Conservation (phyloP, 1,140 invertebrate species). For the Hydropsyche tenuis region DNA sequence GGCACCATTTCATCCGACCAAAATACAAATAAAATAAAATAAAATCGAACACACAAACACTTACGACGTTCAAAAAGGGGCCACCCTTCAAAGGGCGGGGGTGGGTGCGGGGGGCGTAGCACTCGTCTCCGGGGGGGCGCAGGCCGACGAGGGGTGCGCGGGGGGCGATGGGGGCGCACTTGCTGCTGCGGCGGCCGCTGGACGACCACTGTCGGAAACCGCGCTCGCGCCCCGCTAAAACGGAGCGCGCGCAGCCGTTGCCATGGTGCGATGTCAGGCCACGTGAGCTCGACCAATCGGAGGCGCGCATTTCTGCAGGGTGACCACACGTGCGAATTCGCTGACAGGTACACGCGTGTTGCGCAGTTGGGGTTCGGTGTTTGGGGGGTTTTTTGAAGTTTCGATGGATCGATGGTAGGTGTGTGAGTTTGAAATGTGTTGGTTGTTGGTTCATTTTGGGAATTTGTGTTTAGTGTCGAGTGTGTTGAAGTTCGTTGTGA, state of each 20-base stretch:
- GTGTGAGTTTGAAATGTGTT: no score
- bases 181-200: neutral
- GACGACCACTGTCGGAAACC: constrained; percentile 21
- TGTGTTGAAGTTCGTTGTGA: no score
- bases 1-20: no score
- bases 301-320: neutral
- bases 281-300: constrained; percentile 47
- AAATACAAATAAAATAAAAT: neutral
- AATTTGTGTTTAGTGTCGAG: no score
- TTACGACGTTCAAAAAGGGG: neutral
- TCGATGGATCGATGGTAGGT: no score
- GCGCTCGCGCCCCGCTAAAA: neutral
- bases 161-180: neutral
- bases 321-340: neutral
- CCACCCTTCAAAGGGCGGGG: neutral
- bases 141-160: neutral
- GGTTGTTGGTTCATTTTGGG: no score
- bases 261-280: constrained; percentile 49
- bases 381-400: no score
- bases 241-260: constrained; percentile 39
- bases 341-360: neutral
- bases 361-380: no score
- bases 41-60: neutral
- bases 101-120: neutral
- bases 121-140: neutral